Conservation (phyloP, 2,888 invertebrate genomes). For the Drosophila macrospina region DNA sequence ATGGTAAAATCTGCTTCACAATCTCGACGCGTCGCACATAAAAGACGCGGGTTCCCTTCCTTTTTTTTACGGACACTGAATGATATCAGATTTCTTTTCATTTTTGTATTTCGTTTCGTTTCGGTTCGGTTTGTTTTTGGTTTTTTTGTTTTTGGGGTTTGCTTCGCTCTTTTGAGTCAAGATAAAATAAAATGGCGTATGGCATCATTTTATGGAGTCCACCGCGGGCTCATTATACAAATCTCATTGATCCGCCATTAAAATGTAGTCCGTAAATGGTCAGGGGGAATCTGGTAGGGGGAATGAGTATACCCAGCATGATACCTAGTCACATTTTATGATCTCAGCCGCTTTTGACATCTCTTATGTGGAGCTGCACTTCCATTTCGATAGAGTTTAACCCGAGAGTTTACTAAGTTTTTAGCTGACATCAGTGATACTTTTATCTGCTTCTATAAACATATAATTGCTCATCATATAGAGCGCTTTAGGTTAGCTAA, state of each 20-base stretch:
- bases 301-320: constrained; percentile 15
- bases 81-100: constrained; percentile 77
- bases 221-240: constrained; percentile 68
- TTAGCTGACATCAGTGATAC: constrained; percentile 13
- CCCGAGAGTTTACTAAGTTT: neutral
- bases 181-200: constrained; percentile 67
- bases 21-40: constrained; percentile 73
- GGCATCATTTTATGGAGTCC: constrained; percentile 65
- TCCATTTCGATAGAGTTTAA: constrained; percentile 10
- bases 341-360: constrained; percentile 21
- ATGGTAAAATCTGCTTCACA: constrained; percentile 74
- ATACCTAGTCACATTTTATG: constrained; percentile 40
- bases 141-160: constrained; percentile 41
- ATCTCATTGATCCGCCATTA: constrained; percentile 77
- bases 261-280: constrained; percentile 57
- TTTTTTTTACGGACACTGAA: constrained; percentile 66
- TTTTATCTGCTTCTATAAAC: constrained; percentile 16
- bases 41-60: constrained; percentile 66
- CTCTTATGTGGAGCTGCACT: constrained; percentile 16
- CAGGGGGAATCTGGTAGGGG: constrained; percentile 10
- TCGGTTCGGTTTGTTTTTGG: constrained; percentile 39
- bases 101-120: constrained; percentile 50
- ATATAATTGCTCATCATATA: neutral
- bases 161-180: constrained; percentile 40
- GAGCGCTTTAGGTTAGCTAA: neutral